Evolutionary conservation across 2,888 invertebrate genomes (phyloP).

Genomic region (Gryllus longicercus): DNA sequence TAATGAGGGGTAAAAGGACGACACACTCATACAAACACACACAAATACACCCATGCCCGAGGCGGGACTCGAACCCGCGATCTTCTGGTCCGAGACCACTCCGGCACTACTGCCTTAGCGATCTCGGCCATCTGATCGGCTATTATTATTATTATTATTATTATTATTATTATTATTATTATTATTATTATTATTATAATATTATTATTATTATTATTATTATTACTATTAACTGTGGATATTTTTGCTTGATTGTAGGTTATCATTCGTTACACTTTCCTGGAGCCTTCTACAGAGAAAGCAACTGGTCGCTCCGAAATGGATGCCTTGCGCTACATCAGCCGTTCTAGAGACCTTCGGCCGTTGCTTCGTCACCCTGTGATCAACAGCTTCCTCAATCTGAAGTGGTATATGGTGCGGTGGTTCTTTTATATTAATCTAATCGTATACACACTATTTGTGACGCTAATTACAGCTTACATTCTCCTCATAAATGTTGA

Average conservation of each 20-base stretch:
- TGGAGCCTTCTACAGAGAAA: background rate
- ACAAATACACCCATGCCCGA: too few species aligned
- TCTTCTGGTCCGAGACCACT: too few species aligned
- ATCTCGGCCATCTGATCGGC: too few species aligned
- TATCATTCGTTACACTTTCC: background rate
- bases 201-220: background rate
- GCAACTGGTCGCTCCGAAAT: constrained; percentile 55
- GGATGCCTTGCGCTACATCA: constrained; percentile 69
- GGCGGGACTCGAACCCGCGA: too few species aligned
- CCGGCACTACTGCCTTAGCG: too few species aligned
- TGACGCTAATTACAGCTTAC: constrained; percentile 64
- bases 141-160: too few species aligned
- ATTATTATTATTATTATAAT: too few species aligned
- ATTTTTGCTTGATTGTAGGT: background rate
- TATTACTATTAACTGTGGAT: background rate
- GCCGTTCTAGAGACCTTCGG: constrained; percentile 62
- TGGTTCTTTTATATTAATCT: constrained; percentile 52
- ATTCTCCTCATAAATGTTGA: constrained; percentile 46
- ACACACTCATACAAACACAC: too few species aligned
- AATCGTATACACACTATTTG: constrained; percentile 65
- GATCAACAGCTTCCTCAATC: constrained; percentile 71
- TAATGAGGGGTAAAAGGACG: too few species aligned
- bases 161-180: too few species aligned
- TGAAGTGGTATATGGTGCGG: constrained; percentile 73
- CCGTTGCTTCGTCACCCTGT: constrained; percentile 73